phyloP scores from a whole-genome alignment of 2,888 invertebrate species.

The Camptogramma bilineatum region DNA sequence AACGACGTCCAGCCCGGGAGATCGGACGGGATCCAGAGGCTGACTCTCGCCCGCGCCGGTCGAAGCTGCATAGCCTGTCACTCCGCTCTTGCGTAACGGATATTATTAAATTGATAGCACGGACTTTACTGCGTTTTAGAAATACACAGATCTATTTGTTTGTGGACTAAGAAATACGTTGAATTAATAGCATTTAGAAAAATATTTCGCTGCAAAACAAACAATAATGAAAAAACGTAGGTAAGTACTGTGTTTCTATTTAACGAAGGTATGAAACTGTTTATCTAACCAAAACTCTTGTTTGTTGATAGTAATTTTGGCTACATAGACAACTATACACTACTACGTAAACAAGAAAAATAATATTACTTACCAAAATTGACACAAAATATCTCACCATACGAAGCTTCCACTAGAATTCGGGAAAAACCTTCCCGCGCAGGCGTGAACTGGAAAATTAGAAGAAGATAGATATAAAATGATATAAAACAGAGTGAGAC shows the following conservation, averaged over 20 bases:
- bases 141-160: background rate
- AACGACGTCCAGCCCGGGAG: conserved; percentile 63
- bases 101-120: conserved; percentile 60
- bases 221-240: too few species aligned
- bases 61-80: conserved; percentile 74
- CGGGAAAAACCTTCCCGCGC: conserved; percentile 73
- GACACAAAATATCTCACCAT: conserved; percentile 53
- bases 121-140: conserved; percentile 35
- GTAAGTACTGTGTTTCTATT: too few species aligned
- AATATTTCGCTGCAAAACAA: too few species aligned
- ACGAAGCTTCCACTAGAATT: conserved; percentile 79
- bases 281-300: too few species aligned
- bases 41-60: conserved; percentile 70
- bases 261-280: too few species aligned
- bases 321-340: too few species aligned
- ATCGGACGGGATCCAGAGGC: conserved; percentile 74
- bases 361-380: conserved; percentile 40
- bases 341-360: too few species aligned
- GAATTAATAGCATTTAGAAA: too few species aligned
- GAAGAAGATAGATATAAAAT: conserved; percentile 56
- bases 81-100: conserved; percentile 82
- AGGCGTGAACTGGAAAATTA: conserved; percentile 72
- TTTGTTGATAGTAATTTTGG: too few species aligned
- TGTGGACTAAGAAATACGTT: background rate
- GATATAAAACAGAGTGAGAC: conserved; percentile 56